These are phyloP conservation scores for Aleadryas rufinucha DNA, from an alignment of 2,113 vertebrate species.

Conservation along the genomic window DNA sequence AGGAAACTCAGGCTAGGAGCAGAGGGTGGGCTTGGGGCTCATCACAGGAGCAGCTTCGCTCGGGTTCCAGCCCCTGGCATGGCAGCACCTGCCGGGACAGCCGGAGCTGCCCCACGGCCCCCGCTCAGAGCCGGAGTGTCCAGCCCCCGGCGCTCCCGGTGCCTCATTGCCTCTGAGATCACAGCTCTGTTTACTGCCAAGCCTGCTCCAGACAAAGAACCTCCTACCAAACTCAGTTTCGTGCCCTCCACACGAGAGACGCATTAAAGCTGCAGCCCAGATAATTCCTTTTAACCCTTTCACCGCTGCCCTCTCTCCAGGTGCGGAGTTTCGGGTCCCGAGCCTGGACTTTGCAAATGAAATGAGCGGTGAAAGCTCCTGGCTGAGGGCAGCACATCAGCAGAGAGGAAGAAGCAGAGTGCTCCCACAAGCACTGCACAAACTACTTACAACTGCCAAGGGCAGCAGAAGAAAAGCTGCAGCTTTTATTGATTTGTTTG, in stretches of 20 bases:
- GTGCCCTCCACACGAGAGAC: conserved; percentile 8
- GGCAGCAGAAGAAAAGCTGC: background rate
- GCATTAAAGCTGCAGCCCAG: conserved; percentile 47
- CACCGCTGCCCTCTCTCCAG: background rate
- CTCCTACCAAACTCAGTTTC: conserved; percentile 66
- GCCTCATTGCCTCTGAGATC: conserved; percentile 51
- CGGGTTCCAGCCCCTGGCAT: background rate
- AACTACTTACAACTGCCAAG: background rate
- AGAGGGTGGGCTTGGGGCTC: background rate
- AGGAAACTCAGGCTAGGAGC: background rate
- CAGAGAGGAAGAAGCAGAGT: background rate
- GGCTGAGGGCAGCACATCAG: background rate
- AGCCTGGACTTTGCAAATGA: background rate
- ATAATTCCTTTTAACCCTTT: conserved; percentile 40
- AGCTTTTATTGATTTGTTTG: conserved; percentile 32
- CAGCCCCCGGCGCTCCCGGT: background rate
- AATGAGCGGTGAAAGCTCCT: background rate
- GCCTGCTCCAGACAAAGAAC: conserved; percentile 60
- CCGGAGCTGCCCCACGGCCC: background rate
- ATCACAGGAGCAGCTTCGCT: background rate
- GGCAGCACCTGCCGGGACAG: background rate
- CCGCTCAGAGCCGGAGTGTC: background rate
- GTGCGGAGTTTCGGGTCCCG: background rate
- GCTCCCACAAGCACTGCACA: background rate
- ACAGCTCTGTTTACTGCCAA: conserved; percentile 51